Percentiles rank a stretch among this genome's conserved stretches.
phyloP scores from a whole-genome alignment of 2,888 invertebrate genomes.

The Dicyrtoma fusca region DNA sequence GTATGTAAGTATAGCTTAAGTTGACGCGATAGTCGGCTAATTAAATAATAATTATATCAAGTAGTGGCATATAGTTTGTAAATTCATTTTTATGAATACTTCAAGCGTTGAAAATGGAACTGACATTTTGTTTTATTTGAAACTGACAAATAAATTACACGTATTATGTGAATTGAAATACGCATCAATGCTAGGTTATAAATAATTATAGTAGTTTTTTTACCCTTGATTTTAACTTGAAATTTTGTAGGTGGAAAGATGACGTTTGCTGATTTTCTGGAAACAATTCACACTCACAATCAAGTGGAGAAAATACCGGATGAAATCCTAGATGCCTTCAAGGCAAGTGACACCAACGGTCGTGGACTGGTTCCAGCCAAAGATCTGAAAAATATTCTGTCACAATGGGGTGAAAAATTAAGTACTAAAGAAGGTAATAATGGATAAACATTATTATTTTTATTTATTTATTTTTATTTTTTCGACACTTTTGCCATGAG shows the following conservation, averaged over 20 bases:
- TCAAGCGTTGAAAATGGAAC: too few relatives aligned
- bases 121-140: too few relatives aligned
- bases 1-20: too few relatives aligned
- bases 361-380: slow-evolving; percentile 71
- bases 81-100: too few relatives aligned
- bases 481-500: background rate
- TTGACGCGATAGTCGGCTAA: too few relatives aligned
- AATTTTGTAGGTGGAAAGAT: slow-evolving; percentile 76
- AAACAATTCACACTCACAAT: slow-evolving; percentile 87
- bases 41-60: too few relatives aligned
- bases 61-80: too few relatives aligned
- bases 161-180: too few relatives aligned
- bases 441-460: too few relatives aligned
- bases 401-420: slow-evolving; percentile 90
- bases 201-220: slow-evolving; percentile 17
- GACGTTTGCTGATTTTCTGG: slow-evolving; percentile 93
- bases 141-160: too few relatives aligned
- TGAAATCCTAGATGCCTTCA: slow-evolving; percentile 86
- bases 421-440: slow-evolving; percentile 67
- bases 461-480: background rate
- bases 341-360: slow-evolving; percentile 72
- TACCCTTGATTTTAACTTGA: slow-evolving; percentile 1
- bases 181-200: too few relatives aligned
- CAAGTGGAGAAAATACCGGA: slow-evolving; percentile 78
- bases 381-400: slow-evolving; percentile 81